These are phyloP conservation scores for Herpailurus yagouaroundi DNA, from an alignment of 2,113 vertebrate species.

Conservation along the genomic window DNA sequence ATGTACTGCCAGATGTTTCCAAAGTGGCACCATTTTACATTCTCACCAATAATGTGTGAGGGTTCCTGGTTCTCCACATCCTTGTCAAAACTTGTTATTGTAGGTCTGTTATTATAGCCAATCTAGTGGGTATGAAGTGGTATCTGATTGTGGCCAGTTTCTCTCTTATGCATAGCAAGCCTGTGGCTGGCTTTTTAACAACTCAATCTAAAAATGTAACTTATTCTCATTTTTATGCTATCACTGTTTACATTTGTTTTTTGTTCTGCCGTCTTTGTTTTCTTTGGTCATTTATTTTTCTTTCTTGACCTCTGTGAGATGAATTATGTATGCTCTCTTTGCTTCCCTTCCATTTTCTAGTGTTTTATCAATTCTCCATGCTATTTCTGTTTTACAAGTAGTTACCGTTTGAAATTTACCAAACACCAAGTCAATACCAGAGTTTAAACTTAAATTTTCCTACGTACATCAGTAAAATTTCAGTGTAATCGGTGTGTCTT, in stretches of 20 bases:
- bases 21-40: background rate
- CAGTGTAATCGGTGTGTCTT: background rate
- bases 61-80: background rate
- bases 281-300: conserved; percentile 4
- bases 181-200: background rate
- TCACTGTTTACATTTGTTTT: background rate
- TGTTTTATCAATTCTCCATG: background rate
- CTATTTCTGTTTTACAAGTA: background rate
- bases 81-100: background rate
- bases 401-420: conserved; percentile 23
- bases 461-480: background rate
- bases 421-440: background rate
- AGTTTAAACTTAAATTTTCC: conserved; percentile 23
- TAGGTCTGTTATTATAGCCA: background rate
- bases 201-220: background rate
- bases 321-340: background rate
- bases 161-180: background rate
- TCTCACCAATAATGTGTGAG: background rate
- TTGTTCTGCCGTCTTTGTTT: conserved; percentile 19
- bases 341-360: background rate
- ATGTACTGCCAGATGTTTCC: background rate
- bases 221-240: background rate
- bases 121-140: background rate
- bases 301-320: background rate
- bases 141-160: background rate